phyloP scores from a whole-genome alignment of 1,140 invertebrate genomes.

The Achroia grisella region DNA sequence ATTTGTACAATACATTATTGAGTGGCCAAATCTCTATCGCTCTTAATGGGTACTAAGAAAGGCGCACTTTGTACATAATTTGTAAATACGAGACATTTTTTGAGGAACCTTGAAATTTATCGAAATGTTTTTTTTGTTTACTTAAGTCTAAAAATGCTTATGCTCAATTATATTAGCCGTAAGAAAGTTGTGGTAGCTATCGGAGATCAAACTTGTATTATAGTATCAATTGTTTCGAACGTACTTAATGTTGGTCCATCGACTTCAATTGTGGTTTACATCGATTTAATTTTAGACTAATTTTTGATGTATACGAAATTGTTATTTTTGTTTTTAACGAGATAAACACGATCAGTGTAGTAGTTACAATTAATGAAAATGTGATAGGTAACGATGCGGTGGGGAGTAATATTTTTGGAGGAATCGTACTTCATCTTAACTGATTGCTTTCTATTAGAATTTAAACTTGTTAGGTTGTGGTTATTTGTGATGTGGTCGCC shows the following conservation, averaged over 20 bases:
- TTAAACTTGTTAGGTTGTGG: conserved; percentile 61
- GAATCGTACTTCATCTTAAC: conserved; percentile 36
- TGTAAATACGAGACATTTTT: conserved; percentile 66
- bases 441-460: conserved; percentile 35
- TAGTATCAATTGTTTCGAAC: conserved; percentile 16
- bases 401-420: conserved; percentile 51
- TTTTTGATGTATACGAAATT: conserved; percentile 60
- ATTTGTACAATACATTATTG: conserved; percentile 35
- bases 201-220: conserved; percentile 24
- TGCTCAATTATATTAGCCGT: conserved; percentile 69
- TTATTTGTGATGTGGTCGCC: conserved; percentile 30
- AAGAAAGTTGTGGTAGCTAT: conserved; percentile 30
- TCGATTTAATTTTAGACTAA: conserved; percentile 38
- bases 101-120: conserved; percentile 52
- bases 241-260: conserved; percentile 23
- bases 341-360: conserved; percentile 24
- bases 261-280: conserved; percentile 3
- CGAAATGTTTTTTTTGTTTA: conserved; percentile 36
- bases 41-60: conserved; percentile 23
- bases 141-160: conserved; percentile 64
- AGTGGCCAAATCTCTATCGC: conserved; percentile 54
- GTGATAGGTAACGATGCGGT: conserved; percentile 52
- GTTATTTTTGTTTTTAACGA: conserved; percentile 47
- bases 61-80: conserved; percentile 65
- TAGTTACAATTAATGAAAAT: conserved; percentile 43